These are phyloP conservation scores for Drosophila formosana DNA, from an alignment of 2,888 invertebrate species.

Conservation along the genomic window DNA sequence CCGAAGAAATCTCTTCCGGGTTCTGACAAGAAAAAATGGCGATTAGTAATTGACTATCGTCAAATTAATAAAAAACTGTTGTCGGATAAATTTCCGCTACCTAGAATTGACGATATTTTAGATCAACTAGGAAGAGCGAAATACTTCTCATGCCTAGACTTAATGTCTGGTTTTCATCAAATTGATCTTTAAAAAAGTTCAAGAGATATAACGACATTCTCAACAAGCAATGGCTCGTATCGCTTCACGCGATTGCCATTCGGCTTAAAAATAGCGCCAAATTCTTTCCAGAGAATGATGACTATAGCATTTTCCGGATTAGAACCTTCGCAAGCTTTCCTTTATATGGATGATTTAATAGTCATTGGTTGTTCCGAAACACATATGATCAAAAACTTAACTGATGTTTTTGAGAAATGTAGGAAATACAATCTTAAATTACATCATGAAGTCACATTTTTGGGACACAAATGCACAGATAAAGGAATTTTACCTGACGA, in stretches of 20 bases:
- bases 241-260: constrained; percentile 4
- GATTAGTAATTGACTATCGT: too few relatives aligned
- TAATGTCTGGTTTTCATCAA: too few relatives aligned
- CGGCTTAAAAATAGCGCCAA: constrained; percentile 3
- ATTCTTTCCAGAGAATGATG: constrained; percentile 16
- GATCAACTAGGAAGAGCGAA: constrained; percentile 20
- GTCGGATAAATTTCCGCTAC: not conserved
- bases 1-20: too few relatives aligned
- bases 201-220: constrained; percentile 7
- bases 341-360: constrained; percentile 24
- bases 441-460: constrained; percentile 5
- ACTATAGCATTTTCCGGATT: constrained; percentile 18
- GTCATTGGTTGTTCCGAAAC: constrained; percentile 14
- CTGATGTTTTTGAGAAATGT: not conserved
- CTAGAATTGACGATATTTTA: constrained; percentile 13
- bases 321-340: constrained; percentile 16
- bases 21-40: too few relatives aligned
- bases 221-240: constrained; percentile 3
- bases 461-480: not conserved
- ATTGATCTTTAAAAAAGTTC: constrained; percentile 2
- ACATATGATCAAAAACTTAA: too few relatives aligned
- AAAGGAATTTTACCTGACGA: not conserved
- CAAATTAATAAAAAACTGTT: too few relatives aligned
- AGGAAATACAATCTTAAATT: constrained; percentile 15
- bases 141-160: constrained; percentile 9